These are phyloP conservation scores for Dipodomys stephensi DNA, from an alignment of 2,113 vertebrate species.

Conservation along the genomic window DNA sequence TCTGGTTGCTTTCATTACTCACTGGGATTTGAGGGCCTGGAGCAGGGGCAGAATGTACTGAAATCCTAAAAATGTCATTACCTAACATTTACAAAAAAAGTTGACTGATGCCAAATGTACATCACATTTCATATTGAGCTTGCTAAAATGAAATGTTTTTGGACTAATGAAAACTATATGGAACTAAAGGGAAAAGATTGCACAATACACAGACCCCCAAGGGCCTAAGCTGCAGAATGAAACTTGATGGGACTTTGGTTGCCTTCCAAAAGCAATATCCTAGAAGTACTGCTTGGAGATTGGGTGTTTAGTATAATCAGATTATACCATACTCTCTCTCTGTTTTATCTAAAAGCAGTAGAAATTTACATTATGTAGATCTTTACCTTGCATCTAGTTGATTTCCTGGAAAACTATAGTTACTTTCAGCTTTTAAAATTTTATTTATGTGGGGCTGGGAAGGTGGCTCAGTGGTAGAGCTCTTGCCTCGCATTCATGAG, in stretches of 20 bases:
- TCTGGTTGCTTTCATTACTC: background rate
- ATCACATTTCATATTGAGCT: background rate
- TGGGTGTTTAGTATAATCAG: background rate
- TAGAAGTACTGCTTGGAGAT: background rate
- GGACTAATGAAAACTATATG: background rate
- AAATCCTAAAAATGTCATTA: background rate
- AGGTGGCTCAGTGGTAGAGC: no score
- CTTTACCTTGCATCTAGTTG: background rate
- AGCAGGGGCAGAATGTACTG: background rate
- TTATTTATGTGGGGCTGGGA: background rate
- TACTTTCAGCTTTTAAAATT: background rate
- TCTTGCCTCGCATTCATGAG: no score
- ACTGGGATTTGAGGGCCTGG: background rate
- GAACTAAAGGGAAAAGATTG: background rate
- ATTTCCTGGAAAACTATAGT: background rate
- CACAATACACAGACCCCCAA: background rate
- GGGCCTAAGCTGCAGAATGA: background rate
- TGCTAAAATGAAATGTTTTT: background rate
- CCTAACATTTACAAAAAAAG: background rate
- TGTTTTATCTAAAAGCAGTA: background rate
- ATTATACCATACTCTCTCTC: background rate
- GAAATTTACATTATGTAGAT: background rate
- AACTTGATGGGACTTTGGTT: background rate
- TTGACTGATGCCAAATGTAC: background rate
- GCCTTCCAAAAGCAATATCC: background rate